A percentile compares a stretch with the other conserved stretches of the same genome.
Evolutionary conservation across 1,140 invertebrate genomes (phyloP).

Genomic region (Belonocnema kinseyi): DNA sequence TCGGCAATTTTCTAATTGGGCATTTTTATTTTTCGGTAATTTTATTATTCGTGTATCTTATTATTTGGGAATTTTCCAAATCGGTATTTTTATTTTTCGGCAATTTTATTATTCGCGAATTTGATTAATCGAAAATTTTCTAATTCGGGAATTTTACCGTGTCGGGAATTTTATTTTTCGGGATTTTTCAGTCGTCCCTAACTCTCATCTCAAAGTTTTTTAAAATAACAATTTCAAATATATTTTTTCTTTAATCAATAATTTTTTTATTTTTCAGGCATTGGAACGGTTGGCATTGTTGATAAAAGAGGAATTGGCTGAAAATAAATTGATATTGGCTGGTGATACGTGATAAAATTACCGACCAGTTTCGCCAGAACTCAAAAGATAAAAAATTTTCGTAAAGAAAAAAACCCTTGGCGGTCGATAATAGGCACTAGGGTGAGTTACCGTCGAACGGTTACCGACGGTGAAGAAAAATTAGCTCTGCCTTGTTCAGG

Average conservation of each 20-base stretch:
- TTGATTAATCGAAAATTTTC: no score
- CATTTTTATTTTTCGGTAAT: no score
- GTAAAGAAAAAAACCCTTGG: neutral
- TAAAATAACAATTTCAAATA: neutral
- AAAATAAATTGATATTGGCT: conserved; percentile 53
- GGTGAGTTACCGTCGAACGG: neutral
- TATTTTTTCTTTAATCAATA: conserved; percentile 15
- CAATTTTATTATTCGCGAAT: no score
- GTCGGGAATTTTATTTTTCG: no score
- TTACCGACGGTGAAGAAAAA: neutral
- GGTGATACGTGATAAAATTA: conserved; percentile 54
- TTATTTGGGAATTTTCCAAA: no score
- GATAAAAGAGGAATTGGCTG: conserved; percentile 60
- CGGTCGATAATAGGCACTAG: neutral
- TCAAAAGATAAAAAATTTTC: conserved; percentile 32
- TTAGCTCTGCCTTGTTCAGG: neutral
- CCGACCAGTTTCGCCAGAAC: conserved; percentile 29
- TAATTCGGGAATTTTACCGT: no score
- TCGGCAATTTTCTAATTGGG: no score
- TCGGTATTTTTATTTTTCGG: no score
- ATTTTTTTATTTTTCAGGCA: conserved; percentile 58
- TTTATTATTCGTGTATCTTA: no score
- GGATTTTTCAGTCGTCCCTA: no score
- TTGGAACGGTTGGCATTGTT: conserved; percentile 63
- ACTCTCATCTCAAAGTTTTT: no score